A percentile compares a stretch with the other conserved stretches of the same genome.
Evolutionary conservation across 2,113 vertebrate genomes (phyloP).

Genomic region (Bos indicus): DNA sequence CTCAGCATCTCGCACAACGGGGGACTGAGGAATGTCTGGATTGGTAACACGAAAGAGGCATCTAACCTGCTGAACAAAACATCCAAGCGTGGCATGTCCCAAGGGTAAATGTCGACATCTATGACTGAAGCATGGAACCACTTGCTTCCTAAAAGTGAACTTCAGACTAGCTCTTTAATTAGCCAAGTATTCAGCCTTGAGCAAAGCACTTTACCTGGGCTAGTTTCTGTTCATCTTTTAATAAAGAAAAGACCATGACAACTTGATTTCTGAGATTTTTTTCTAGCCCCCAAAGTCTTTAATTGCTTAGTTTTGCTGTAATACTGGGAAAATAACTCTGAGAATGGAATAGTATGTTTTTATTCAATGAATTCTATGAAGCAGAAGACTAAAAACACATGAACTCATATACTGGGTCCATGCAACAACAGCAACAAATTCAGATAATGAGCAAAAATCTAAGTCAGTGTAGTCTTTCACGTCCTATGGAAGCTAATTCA

Average conservation of each 20-base stretch:
- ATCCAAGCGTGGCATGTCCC: not conserved
- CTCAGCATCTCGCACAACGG: accelerated
- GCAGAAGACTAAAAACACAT: not conserved
- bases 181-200: not conserved
- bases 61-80: not conserved
- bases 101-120: not conserved
- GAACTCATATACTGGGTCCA: not conserved
- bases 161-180: not conserved
- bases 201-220: not conserved
- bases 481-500: not conserved
- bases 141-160: not conserved
- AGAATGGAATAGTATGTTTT: not conserved
- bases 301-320: not conserved
- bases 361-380: not conserved
- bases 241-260: not conserved
- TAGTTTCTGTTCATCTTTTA: not conserved
- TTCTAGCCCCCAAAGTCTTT: not conserved
- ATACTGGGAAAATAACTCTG: not conserved
- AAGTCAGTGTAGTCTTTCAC: not conserved
- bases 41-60: not conserved
- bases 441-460: not conserved
- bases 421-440: not conserved
- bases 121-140: not conserved
- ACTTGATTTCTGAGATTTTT: not conserved
- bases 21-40: no score